phyloP scores from a whole-genome alignment of 1,140 invertebrate genomes.

The Limonius californicus region DNA sequence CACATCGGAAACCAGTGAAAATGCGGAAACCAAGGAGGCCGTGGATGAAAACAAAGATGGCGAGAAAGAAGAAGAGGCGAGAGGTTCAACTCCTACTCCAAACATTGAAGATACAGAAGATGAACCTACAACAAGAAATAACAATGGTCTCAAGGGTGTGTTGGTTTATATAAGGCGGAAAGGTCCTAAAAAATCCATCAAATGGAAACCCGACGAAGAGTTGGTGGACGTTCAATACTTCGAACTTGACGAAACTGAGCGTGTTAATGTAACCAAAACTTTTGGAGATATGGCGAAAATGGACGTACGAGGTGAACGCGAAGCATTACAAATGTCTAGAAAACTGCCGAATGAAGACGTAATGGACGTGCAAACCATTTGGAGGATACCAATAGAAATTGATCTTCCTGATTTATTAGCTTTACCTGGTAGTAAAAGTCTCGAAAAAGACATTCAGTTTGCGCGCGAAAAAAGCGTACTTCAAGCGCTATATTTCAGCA shows the following conservation, averaged over 20 bases:
- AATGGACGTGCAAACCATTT: conserved; percentile 73
- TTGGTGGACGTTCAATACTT: conserved; percentile 82
- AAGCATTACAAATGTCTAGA: conserved; percentile 73
- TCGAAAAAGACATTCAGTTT: conserved; percentile 82
- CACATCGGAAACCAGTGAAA: conserved; percentile 44
- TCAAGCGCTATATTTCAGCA: conserved; percentile 81
- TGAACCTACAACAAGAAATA: conserved; percentile 14
- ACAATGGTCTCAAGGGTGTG: conserved; percentile 35
- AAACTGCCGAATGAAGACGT: conserved; percentile 72
- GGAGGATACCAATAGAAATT: conserved; percentile 65
- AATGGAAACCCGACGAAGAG: conserved; percentile 76
- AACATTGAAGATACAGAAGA: conserved; percentile 19
- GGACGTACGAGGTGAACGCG: conserved; percentile 80
- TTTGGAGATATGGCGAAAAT: conserved; percentile 90
- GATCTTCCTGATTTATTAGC: conserved; percentile 62
- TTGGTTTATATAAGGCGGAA: conserved; percentile 50
- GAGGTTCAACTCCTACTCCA: neutral
- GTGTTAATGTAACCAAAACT: conserved; percentile 89
- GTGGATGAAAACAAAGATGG: conserved; percentile 2
- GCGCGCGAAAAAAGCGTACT: conserved; percentile 78
- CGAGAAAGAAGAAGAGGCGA: neutral
- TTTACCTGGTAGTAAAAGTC: conserved; percentile 73
- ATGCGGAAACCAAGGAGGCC: conserved; percentile 17
- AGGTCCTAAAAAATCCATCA: conserved; percentile 77
- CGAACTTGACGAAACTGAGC: conserved; percentile 89